phyloP scores from a whole-genome alignment of 2,888 invertebrate species.

The Lepidocyrtoides sp. region DNA sequence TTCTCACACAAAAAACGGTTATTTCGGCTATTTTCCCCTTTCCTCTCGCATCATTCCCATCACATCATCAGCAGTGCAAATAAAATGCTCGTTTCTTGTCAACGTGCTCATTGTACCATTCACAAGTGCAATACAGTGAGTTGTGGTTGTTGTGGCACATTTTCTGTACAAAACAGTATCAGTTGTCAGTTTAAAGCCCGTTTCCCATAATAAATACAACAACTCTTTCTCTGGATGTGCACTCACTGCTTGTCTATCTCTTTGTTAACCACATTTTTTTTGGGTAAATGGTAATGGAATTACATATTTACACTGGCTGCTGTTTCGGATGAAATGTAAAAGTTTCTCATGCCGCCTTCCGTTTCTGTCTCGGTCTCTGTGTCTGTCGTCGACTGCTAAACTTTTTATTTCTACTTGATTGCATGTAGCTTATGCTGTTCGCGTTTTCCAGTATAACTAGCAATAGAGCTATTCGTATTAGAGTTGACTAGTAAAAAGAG shows the following conservation, averaged over 20 bases:
- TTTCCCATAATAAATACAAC: background rate
- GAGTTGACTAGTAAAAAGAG: slow-evolving; percentile 8
- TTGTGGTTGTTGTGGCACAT: background rate
- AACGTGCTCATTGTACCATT: slow-evolving; percentile 48
- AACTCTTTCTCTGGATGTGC: background rate
- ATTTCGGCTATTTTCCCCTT: slow-evolving; percentile 16
- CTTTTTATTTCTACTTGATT: slow-evolving; percentile 43
- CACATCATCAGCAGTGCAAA: slow-evolving; percentile 33
- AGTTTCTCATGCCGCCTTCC: slow-evolving; percentile 6
- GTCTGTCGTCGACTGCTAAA: background rate
- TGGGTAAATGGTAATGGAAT: slow-evolving; percentile 12
- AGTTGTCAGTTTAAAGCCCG: slow-evolving; percentile 14
- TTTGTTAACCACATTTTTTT: slow-evolving; percentile 20
- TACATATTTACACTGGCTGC: slow-evolving; percentile 22
- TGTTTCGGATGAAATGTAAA: slow-evolving; percentile 13
- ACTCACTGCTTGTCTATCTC: background rate
- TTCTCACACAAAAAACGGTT: background rate
- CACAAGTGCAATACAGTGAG: background rate
- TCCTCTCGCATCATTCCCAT: slow-evolving; percentile 42
- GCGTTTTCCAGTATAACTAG: background rate
- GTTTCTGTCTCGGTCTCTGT: background rate
- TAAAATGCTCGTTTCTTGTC: slow-evolving; percentile 41
- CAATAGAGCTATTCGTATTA: background rate
- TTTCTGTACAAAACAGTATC: background rate
- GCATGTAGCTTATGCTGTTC: slow-evolving; percentile 39